Percentiles rank a stretch among this genome's conserved stretches.
Conservation (phyloP, 2,888 invertebrate species). For the Chymomyza amoena region DNA sequence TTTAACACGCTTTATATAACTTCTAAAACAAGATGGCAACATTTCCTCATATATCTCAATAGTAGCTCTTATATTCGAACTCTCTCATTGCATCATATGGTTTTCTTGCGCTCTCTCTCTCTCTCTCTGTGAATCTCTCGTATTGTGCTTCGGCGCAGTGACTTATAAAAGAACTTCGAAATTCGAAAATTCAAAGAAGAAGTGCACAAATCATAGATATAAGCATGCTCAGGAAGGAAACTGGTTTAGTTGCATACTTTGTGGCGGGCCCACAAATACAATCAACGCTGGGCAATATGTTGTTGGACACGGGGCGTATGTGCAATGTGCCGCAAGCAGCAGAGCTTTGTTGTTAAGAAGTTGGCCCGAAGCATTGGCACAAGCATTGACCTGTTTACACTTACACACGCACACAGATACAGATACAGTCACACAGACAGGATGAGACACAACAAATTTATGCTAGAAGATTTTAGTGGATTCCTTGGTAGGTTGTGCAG, state of each 20-base stretch:
- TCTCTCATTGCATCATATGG: constrained; percentile 1
- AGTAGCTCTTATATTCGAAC: not conserved
- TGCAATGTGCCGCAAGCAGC: constrained; percentile 30
- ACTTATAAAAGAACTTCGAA: constrained; percentile 30
- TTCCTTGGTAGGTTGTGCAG: constrained; percentile 16
- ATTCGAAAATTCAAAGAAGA: constrained; percentile 18
- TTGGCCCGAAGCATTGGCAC: constrained; percentile 42
- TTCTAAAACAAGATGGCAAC: constrained; percentile 40
- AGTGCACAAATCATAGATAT: constrained; percentile 36
- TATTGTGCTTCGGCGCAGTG: constrained; percentile 31
- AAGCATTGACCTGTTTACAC: constrained; percentile 66
- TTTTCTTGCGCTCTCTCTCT: not conserved
- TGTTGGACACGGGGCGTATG: constrained; percentile 28
- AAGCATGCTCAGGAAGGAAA: constrained; percentile 53
- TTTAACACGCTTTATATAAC: constrained; percentile 44
- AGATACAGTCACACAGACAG: constrained; percentile 5
- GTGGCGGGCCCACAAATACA: constrained; percentile 41
- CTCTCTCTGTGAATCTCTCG: not conserved
- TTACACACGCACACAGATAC: constrained; percentile 13
- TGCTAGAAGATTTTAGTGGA: constrained; percentile 25
- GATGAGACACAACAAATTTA: constrained; percentile 36
- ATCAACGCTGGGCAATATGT: constrained; percentile 27
- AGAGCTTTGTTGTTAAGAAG: constrained; percentile 34
- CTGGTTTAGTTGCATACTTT: constrained; percentile 63
- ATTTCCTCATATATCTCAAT: not conserved